phyloP scores from a whole-genome alignment of 2,113 vertebrate genomes.

The Diglossa brunneiventris region DNA sequence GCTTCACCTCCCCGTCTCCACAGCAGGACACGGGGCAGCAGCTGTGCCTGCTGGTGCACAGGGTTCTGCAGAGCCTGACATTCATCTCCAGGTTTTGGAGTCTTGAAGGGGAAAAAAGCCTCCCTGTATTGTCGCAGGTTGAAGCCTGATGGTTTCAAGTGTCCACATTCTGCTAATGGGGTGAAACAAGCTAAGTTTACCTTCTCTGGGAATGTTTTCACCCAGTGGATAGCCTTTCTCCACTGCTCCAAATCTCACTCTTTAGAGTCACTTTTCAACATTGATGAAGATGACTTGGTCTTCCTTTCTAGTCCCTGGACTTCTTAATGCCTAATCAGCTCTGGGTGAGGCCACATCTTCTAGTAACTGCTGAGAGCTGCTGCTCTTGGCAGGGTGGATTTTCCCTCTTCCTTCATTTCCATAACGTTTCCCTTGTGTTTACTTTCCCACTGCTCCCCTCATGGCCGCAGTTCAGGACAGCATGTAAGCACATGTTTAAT shows the following conservation, averaged over 20 bases:
- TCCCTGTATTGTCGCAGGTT: neutral
- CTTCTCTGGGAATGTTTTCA: neutral
- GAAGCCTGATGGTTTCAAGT: neutral
- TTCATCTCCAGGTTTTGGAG: neutral
- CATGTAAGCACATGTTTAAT: slow-evolving; percentile 56
- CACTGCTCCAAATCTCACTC: neutral
- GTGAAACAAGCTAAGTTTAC: neutral
- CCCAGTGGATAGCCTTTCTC: neutral
- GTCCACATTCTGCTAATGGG: neutral
- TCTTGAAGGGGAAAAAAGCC: neutral
- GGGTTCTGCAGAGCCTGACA: neutral
- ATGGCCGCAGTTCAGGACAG: slow-evolving; percentile 49
- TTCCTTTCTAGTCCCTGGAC: neutral
- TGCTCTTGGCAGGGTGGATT: slow-evolving; percentile 10
- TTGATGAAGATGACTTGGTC: neutral
- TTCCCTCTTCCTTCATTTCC: slow-evolving; percentile 50
- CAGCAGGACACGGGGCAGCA: accelerated
- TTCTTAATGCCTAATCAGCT: neutral
- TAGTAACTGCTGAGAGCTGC: neutral
- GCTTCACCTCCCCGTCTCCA: neutral
- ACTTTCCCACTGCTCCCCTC: slow-evolving; percentile 45
- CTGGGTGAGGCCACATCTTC: neutral
- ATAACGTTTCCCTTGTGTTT: slow-evolving; percentile 53
- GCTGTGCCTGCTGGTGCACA: neutral
- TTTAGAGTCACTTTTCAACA: neutral